Evolutionary conservation across 2,113 vertebrate species (phyloP).

Genomic region (Erpornis zantholeuca): DNA sequence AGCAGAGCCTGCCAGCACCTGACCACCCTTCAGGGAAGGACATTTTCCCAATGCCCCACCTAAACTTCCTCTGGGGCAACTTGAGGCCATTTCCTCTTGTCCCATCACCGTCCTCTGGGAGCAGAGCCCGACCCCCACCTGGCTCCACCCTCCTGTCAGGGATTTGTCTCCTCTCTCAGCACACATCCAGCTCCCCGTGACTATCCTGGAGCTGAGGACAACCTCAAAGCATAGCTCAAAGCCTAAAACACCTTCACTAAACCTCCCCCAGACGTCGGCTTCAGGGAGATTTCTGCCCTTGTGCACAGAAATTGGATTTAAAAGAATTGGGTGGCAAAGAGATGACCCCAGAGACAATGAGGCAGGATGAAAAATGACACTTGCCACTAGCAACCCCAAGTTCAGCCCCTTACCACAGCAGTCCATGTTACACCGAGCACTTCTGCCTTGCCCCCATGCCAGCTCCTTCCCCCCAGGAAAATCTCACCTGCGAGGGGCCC

Average conservation of each 20-base stretch:
- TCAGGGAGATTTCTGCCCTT: background rate
- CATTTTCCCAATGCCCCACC: background rate
- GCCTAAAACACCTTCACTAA: background rate
- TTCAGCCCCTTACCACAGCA: background rate
- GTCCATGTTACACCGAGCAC: fast-evolving
- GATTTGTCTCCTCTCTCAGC: background rate
- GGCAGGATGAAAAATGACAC: background rate
- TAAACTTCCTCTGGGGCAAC: background rate
- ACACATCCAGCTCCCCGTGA: fast-evolving
- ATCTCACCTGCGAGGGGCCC: conserved; percentile 81
- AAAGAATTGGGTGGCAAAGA: background rate
- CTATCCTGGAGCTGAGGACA: background rate
- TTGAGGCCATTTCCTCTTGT: background rate
- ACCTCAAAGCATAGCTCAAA: background rate
- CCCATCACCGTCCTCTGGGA: background rate
- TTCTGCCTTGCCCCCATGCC: background rate
- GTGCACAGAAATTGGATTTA: fast-evolving
- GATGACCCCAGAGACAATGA: background rate
- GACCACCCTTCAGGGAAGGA: background rate
- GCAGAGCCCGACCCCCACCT: background rate
- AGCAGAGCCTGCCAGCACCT: background rate
- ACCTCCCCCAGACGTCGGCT: background rate
- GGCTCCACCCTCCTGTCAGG: background rate
- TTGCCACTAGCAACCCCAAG: background rate
- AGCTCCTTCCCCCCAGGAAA: background rate